These are phyloP conservation scores for Patella vulgata DNA, from an alignment of 1,140 invertebrate genomes.

Conservation along the genomic window DNA sequence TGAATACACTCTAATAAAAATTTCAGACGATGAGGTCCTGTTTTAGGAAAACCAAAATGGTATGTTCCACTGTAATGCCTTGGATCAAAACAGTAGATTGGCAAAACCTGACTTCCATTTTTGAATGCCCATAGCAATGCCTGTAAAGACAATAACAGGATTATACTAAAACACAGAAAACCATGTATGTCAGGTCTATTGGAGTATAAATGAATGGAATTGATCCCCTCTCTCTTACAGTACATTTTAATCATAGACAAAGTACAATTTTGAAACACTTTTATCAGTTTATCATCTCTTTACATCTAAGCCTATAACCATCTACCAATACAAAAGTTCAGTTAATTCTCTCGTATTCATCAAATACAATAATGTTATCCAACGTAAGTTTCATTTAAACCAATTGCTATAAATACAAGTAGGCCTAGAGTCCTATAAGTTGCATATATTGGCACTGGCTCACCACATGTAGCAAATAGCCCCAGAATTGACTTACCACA, in stretches of 20 bases:
- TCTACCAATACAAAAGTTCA: not conserved
- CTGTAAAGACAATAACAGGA: constrained; percentile 29
- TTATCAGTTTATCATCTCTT: not conserved
- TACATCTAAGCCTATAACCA: not conserved
- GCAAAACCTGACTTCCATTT: constrained; percentile 51
- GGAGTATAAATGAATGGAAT: not conserved
- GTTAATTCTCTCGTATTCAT: no score
- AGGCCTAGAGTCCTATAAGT: no score
- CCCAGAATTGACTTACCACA: no score
- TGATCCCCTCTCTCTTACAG: not conserved
- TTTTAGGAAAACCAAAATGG: constrained; percentile 61
- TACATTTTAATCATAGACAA: not conserved
- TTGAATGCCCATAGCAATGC: constrained; percentile 35
- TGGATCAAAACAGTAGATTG: constrained; percentile 66
- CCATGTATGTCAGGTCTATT: not conserved
- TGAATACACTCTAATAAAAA: constrained; percentile 58
- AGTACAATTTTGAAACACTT: not conserved
- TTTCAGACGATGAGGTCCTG: constrained; percentile 55
- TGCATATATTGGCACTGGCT: no score
- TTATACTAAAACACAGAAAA: not conserved
- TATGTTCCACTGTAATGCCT: constrained; percentile 57
- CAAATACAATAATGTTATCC: no score
- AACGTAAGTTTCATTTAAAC: no score
- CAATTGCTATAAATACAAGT: no score
- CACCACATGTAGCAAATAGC: no score